Evolutionary conservation across 2,797 vertebrate species (phyloP).

Genomic region (Podarcis siculus): DNA sequence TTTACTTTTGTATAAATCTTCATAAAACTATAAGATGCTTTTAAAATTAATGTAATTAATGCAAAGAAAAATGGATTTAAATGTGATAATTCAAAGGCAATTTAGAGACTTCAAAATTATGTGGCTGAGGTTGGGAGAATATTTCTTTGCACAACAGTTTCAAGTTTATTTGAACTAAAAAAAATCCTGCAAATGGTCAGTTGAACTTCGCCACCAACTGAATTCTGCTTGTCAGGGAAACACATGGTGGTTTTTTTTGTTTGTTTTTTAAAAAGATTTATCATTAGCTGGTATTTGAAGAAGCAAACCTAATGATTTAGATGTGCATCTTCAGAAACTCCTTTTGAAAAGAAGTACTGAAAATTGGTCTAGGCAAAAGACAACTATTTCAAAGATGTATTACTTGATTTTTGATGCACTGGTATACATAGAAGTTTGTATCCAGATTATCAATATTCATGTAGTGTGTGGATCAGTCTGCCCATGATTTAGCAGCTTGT

Average conservation of each 20-base stretch:
- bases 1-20: not conserved
- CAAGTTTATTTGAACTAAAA: conserved; percentile 61
- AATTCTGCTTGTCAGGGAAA: conserved; percentile 62
- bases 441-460: not conserved
- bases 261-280: conserved; percentile 8
- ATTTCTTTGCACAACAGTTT: conserved; percentile 62
- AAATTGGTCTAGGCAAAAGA: not conserved
- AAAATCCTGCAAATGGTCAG: conserved; percentile 59
- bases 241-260: conserved; percentile 51
- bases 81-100: conserved; percentile 56
- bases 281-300: conserved; percentile 60
- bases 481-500: not conserved
- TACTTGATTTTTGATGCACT: conserved; percentile 39
- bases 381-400: not conserved
- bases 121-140: conserved; percentile 43
- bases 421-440: not conserved
- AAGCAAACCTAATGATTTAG: conserved; percentile 57
- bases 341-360: conserved; percentile 50
- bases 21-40: conserved; percentile 8
- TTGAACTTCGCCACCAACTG: conserved; percentile 46
- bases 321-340: conserved; percentile 5
- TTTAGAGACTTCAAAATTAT: conserved; percentile 58
- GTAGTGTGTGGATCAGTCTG: not conserved
- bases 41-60: conserved; percentile 42
- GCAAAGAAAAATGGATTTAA: conserved; percentile 61